Percentiles rank a stretch among this genome's conserved stretches.
Evolutionary conservation across 1,140 invertebrate species (phyloP).

Genomic region (Saccostrea cuccullata): DNA sequence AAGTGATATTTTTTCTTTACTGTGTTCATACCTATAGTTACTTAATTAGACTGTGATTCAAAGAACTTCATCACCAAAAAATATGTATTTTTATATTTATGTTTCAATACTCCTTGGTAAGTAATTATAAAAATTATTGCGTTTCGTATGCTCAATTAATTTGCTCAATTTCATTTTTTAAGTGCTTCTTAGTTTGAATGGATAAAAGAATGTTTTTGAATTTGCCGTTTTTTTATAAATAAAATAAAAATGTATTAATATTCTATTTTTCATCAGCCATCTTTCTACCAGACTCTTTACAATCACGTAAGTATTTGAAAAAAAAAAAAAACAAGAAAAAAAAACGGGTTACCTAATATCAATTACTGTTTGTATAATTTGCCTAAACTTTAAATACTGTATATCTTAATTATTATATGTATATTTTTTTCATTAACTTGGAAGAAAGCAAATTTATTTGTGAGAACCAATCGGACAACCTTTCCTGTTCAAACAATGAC

Average conservation of each 20-base stretch:
- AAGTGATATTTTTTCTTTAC: not conserved
- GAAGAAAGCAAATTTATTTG: conserved; percentile 52
- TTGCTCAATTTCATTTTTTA: not conserved
- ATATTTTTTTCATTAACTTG: not conserved
- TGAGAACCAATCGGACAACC: conserved; percentile 42
- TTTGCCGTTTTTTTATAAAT: not conserved
- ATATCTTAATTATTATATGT: not conserved
- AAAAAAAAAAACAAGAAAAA: not conserved
- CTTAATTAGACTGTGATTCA: not conserved
- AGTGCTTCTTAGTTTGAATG: not conserved
- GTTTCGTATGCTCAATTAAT: not conserved
- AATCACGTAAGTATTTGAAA: not conserved
- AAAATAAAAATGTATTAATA: not conserved
- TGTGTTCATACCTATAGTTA: not conserved
- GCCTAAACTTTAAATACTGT: not conserved
- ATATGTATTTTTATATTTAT: not conserved
- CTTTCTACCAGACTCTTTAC: not conserved
- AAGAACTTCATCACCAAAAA: not conserved
- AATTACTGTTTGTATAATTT: not conserved
- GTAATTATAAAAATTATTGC: not conserved
- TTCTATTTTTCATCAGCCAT: not conserved
- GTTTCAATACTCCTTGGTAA: conserved; percentile 30
- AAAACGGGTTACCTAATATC: not conserved
- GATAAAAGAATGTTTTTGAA: not conserved
- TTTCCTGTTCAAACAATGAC: conserved; percentile 44